Conservation (phyloP, 1,140 invertebrate genomes). For the Panulirus ornatus region DNA sequence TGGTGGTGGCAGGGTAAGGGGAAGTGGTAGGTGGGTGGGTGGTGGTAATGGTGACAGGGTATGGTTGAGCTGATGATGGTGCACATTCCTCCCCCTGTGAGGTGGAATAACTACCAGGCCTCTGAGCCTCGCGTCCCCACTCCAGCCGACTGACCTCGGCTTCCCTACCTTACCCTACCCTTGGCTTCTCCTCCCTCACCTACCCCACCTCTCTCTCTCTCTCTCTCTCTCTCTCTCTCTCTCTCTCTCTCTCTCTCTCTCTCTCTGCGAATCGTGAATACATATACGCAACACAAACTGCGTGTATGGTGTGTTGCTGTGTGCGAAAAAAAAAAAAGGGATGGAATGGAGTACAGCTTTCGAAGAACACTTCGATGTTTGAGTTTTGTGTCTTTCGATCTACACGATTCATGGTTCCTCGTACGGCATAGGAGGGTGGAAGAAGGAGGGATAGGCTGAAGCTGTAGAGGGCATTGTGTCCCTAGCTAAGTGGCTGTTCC, state of each 20-base stretch:
- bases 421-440: no score
- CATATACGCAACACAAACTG: not conserved
- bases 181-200: slow-evolving; percentile 26
- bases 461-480: no score
- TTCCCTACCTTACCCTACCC: not conserved
- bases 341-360: no score
- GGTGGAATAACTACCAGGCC: slow-evolving; percentile 50
- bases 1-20: not conserved
- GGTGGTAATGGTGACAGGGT: slow-evolving; percentile 10
- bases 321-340: no score
- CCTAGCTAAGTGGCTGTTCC: no score
- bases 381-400: no score
- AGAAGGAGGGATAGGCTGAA: no score
- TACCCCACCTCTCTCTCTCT: slow-evolving; percentile 7
- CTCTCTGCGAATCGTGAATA: not conserved
- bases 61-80: slow-evolving; percentile 39
- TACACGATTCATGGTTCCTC: no score
- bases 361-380: no score
- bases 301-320: not conserved
- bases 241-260: slow-evolving; percentile 13
- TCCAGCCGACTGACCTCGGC: slow-evolving; percentile 11
- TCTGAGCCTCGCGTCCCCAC: slow-evolving; percentile 13
- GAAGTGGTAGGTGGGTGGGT: slow-evolving; percentile 15
- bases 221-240: slow-evolving; percentile 23
- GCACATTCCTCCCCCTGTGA: slow-evolving; percentile 50